Evolutionary conservation across 2,113 vertebrate species (phyloP), one percentile per base, ranked within the genome.

Genomic region (Podocnemis expansa): DNA sequence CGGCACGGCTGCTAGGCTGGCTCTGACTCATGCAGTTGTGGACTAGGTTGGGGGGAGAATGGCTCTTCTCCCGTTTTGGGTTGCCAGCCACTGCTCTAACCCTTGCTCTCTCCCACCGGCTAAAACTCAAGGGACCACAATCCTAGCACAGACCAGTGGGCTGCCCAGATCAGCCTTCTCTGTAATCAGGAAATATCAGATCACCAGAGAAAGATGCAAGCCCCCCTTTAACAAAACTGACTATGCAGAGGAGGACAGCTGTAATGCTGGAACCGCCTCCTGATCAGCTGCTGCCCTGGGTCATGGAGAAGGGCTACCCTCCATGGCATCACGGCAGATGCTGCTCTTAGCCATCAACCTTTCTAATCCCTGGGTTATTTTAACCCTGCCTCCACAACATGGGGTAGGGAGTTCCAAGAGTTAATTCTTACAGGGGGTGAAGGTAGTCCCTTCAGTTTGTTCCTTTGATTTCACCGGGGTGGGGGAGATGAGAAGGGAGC

Each of bases 191-290:
- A 88, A 54, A 21, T 21, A 82, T 9, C 41, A 79, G 83, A 82
- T 55, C n/a, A 52, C 43, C 60, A 76, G 29, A 78, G 1, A 0
- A 78, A 38, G 4, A 7, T 6, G 2, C 0, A 0, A 2, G 90
- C 12, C 4, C 12, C 10, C 24, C 1, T 0, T 2, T 9, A 1
- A 14, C 90, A n/a, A 91, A 89, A 60, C 29, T 14, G 13, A 60
- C 29, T 16, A 13, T 60, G 29, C 29, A 14, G 29, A 67, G 14
- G 58, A 29, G 34, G 31, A 63, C 31, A 63, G 34, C 60, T 16
- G 60, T 10, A n/a, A 19, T 67, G 8, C 17, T n/a, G 60, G 17
- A 16, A 67, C 34, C 31, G 14, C 14, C 58, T 60, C 14, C 3
- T 31, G 58, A 34, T 60, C 60, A 63, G 31, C 60, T 63, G 60